Conservation (phyloP, 2,888 invertebrate genomes). For the Sminthurinus aureus region DNA sequence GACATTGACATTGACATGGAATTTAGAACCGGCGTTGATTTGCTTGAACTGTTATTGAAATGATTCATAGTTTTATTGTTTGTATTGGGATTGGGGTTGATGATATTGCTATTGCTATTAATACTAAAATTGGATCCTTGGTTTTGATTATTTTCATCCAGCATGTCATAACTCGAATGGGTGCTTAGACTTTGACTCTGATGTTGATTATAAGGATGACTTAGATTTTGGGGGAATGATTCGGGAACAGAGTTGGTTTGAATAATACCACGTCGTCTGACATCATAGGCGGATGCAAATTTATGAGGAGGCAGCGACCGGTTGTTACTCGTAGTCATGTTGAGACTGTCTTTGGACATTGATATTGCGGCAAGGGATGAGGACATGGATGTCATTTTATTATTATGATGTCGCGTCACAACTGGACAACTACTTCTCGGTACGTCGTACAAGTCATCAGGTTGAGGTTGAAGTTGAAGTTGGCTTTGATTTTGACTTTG, state of each 20-base stretch:
- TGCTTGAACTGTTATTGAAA: neutral
- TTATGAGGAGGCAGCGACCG: too few species aligned
- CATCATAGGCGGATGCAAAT: too few species aligned
- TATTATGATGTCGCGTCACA: neutral
- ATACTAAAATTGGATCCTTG: neutral
- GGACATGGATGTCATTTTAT: neutral
- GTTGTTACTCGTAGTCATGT: too few species aligned
- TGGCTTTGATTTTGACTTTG: too few species aligned
- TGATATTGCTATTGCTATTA: neutral
- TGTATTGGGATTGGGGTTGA: neutral
- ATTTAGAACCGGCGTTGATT: too few species aligned
- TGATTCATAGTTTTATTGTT: neutral
- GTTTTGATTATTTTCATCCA: neutral
- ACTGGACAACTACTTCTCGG: slow-evolving; percentile 23
- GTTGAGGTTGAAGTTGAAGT: neutral
- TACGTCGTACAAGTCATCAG: slow-evolving; percentile 36
- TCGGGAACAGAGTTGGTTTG: too few species aligned
- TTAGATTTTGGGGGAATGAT: neutral
- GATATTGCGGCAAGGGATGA: slow-evolving; percentile 26
- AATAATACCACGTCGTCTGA: too few species aligned
- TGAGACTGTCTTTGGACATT: slow-evolving; percentile 25
- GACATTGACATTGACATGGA: too few species aligned
- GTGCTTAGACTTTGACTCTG: neutral
- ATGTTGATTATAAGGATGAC: too few species aligned
- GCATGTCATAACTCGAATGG: too few species aligned